Evolutionary conservation across 1,140 invertebrate species (phyloP), one percentile per base, ranked within the genome.

Genomic region (Heliconius nattereri): DNA sequence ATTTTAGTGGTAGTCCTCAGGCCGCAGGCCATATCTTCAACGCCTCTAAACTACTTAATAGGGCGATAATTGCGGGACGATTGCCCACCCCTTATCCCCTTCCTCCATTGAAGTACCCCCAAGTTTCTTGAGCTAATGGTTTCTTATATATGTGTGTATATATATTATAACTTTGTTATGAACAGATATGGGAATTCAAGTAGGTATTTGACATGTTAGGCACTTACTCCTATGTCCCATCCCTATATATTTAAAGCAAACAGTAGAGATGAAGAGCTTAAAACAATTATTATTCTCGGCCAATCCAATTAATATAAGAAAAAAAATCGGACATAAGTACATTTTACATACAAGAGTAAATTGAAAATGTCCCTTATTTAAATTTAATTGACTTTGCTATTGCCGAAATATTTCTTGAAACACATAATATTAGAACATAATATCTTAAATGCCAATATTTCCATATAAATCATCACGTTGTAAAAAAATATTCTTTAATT

Each of bases 41-140:
- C 84, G 85, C 78, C 81, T 85, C 78, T 85, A 91, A 66, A 90
- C 86, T 90, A 89, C 85, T 89, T 91, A 91, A 90, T 91, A 89
- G 89, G 85, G 86, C 80, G 89, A 91, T 91, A 91, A 91, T 91
- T 91, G 89, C 79, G 83, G 60, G 78, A 82, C 86, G 86, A 87
- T 89, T 86, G 87, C 75, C 77, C 78, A 78, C 84, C 85, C 85
- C 83, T 76, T 49, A 23, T 54, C 76, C 73, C 75, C 52, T 26
- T 6, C 60, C 13, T 16, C 23, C 60, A 11, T 29, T 16, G 60
- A 66, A 66, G 60, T 66, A 29, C 26, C 60, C 60, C 60, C 26
- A 66, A 66, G 60, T 66, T 66, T 66, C 60, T 66, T 60, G 13
- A 66, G 26, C 60, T 66, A 66, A 66, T 29, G 23, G 26, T 29